Evolutionary conservation across 1,140 invertebrate species (phyloP), one percentile per base, ranked within the genome.

Genomic region (Lepidurus apus): DNA sequence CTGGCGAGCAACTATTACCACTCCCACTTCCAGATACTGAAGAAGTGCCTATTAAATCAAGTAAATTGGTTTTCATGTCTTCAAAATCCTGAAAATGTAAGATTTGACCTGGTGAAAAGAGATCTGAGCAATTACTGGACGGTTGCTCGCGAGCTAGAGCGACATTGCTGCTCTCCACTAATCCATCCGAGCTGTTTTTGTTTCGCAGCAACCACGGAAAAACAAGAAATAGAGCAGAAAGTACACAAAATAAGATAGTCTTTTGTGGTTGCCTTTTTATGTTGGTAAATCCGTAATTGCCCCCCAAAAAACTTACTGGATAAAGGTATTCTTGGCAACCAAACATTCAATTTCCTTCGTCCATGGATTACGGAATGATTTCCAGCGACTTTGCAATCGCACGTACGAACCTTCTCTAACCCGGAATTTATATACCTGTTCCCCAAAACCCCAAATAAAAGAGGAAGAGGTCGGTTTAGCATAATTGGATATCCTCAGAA

Each of bases 321-420:
- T 87, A 44, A 93, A 87, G 1, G 89, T 91, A 85, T 95, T 95
- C 85, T 94, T 94, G 0, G 93, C 91, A 80, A 95, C 91, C 74
- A 97, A 87, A 83, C 92, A 95, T 83, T 97, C 95, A 79, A 95
- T 90, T 82, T 96, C 94, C 86, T 94, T 95, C 9, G 94, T 96
- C 94, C 94, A 96, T 0, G 94, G 94, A 86, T 96, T 96, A 84
- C 89, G 89, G 84, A 97, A 96, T 1, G 92, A 91, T 80, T 91
- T 94, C 91, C 94, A 95, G 82, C 92, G 91, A 80, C 93, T 95
- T 81, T 93, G 91, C 17, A 96, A 84, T 34, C 88, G 88, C 1
- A 93, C 88, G 82, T 90, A 93, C 42, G 87, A 87, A 43, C 91
- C 91, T 81, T 91, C 90, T 85, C 95, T 95, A 21, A 89, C 90